A percentile compares a stretch with the other conserved stretches of the same genome.
Conservation (phyloP, 2,797 vertebrate genomes). For the Geotrypetes seraphini region DNA sequence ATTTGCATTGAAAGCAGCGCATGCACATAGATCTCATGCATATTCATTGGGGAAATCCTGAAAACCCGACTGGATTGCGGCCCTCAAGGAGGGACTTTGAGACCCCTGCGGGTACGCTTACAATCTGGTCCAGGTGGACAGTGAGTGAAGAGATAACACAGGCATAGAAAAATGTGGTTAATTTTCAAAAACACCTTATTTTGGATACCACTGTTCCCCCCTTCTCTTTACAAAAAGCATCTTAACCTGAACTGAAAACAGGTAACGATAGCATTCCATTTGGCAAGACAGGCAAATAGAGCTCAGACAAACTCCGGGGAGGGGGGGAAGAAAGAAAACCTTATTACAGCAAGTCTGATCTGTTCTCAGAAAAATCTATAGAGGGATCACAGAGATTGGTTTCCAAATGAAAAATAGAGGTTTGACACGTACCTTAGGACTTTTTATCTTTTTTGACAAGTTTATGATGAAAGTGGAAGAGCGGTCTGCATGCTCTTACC, state of each 20-base stretch:
- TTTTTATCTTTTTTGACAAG: conserved; percentile 20
- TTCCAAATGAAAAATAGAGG: conserved; percentile 33
- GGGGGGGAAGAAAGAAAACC: not conserved
- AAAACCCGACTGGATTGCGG: too few relatives aligned
- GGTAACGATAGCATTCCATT: conserved; percentile 27
- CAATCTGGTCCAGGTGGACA: too few relatives aligned
- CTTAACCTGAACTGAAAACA: conserved; percentile 20
- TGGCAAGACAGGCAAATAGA: conserved; percentile 9
- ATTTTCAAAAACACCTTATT: too few relatives aligned
- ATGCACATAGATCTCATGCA: too few relatives aligned
- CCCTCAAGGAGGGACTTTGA: too few relatives aligned
- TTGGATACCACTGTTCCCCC: too few relatives aligned
- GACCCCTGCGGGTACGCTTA: too few relatives aligned
- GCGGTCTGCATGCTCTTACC: not conserved
- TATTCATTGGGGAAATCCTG: too few relatives aligned
- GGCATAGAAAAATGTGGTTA: too few relatives aligned
- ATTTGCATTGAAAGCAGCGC: too few relatives aligned
- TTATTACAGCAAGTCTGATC: conserved; percentile 29
- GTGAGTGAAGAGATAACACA: too few relatives aligned
- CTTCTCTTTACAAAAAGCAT: conserved; percentile 7
- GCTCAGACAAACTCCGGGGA: conserved; percentile 18
- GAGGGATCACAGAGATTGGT: conserved; percentile 34
- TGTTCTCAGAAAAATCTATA: conserved; percentile 14
- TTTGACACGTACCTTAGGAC: conserved; percentile 13
- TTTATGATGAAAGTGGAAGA: not conserved